Base-by-base conservation (phyloP, 2,888 invertebrate species). In the Aporophyla lueneburgensis region DNA sequence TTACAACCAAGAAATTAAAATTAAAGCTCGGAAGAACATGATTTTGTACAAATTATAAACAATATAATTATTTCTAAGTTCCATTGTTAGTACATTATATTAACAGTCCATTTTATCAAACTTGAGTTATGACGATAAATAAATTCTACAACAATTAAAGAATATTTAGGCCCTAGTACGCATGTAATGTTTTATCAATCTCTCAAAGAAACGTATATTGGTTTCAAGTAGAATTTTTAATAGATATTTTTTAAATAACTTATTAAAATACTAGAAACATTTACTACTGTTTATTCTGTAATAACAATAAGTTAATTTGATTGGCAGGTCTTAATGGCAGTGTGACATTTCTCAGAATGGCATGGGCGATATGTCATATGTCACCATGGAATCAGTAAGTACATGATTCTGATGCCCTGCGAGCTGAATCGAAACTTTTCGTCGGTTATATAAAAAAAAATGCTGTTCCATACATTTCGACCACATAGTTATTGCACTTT, bases 1-100 rank as follows among this genome's bases (percentile, higher is more conserved):
- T 92, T 96, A 97, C 96, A 95, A 95, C 94, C 95, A 96, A 95
- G 93, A 94, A 94, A 94, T 93, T 95, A 95, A 88, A 91, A 94
- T 96, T 95, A 96, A 96, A 96, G 96, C 96, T 97, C 93, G 94
- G 95, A 96, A 96, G 96, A 97, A 96, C 95, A 93, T 93, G 91
- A 94, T 94, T 94, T 94, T 95, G 93, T 95, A 95, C 94, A 96
- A 92, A 92, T 88, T 86, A 89, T 86, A 89, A 86, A 88, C 76
- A 85, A 89, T 85, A 90, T 77, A 86, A 82, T 83, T 88, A 84
- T 68, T 86, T 84, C 83, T 88, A 89, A 84, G 71, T 86, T 87
- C 43, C 56, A 89, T 84, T 84, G 88, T 91, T 90, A 91, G 89
- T 88, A 86, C 81, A 88, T 81, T 88, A 88, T 82, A 86, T 80